These are phyloP conservation scores for Holacanthella duospinosa DNA, from an alignment of 2,888 invertebrate genomes.

Conservation along the genomic window DNA sequence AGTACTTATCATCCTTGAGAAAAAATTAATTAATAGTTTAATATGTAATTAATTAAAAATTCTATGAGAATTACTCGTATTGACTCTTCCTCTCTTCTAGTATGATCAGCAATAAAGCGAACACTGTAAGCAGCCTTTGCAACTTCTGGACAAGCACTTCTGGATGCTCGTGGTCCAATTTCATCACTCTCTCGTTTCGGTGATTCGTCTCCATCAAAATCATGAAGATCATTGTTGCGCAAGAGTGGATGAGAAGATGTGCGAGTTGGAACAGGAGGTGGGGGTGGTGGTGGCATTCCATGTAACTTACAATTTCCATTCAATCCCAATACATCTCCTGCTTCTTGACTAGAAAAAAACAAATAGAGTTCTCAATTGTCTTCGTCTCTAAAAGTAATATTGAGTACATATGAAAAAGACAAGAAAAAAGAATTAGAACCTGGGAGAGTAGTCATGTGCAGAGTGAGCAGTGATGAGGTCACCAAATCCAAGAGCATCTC, in stretches of 20 bases:
- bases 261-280: conserved; percentile 33
- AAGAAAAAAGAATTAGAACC: conserved; percentile 20
- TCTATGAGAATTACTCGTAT: conserved; percentile 55
- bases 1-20: background rate
- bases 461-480: conserved; percentile 33
- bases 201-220: conserved; percentile 31
- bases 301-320: conserved; percentile 42
- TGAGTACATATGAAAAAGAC: background rate
- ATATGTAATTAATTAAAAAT: background rate
- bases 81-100: conserved; percentile 80
- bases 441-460: conserved; percentile 36
- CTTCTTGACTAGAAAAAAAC: conserved; percentile 24
- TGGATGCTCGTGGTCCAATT: conserved; percentile 40
- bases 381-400: background rate
- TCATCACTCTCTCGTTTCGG: conserved; percentile 18
- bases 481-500: conserved; percentile 35
- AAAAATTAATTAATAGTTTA: background rate
- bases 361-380: conserved; percentile 1
- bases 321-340: conserved; percentile 33
- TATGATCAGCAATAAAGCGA: conserved; percentile 84
- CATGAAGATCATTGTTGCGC: conserved; percentile 36
- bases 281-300: conserved; percentile 42
- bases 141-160: conserved; percentile 83
- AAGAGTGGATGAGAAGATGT: conserved; percentile 37
- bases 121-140: conserved; percentile 88